Evolutionary conservation across 92 coral and sea anemone species (phyloP), one percentile per base, ranked within the genome.

Genomic region (Chrysogorgia sp.): DNA sequence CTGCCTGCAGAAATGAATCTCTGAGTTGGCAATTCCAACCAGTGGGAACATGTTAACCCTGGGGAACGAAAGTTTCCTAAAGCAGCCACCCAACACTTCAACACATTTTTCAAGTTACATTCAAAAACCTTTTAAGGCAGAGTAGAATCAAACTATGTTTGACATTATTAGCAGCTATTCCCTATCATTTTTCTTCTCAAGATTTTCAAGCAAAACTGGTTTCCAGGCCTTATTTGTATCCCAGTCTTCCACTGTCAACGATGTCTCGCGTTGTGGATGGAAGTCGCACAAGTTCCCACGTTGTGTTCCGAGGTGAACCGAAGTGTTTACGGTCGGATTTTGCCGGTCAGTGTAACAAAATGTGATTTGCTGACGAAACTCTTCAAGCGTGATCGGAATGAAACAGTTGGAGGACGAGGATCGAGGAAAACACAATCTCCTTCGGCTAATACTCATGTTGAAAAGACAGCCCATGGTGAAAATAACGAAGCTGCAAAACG

Each of bases 201-300:
- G 98, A 79, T 91, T 30, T 82, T 83, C 26, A 91, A 87, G 24
- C 90, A 85, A 60, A 84, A 80, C 50, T 90, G 90, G 81, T 77
- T 84, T 7, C 91, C 94, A n/a, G 98, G 92, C 2, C 86, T 90
- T 1, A 75, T 82, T 1, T 96, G 99, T 50, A 84, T 92, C 3
- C 99, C 99, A 8, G 69, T 92, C 69, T 96, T 96, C 67, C 99
- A 96, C 85, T 96, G 99, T 55, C 90, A 89, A 10, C 85, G 88
- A 4, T 96, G 99, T 48, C 81, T 87, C 67, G 92, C 90, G 23
- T 84, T 85, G 63, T 91, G 97, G 91, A 70, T 76, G 10, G 60
- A 85, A 49, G 80, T 65, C 17, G 99, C 92, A 34, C 74, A 68
- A 57, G 91, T 91, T 34, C 97, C 96, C 7, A 50, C 40, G 21